Evolutionary conservation across 1,140 invertebrate species (phyloP).

Genomic region (Caenorhabditis inopinata): DNA sequence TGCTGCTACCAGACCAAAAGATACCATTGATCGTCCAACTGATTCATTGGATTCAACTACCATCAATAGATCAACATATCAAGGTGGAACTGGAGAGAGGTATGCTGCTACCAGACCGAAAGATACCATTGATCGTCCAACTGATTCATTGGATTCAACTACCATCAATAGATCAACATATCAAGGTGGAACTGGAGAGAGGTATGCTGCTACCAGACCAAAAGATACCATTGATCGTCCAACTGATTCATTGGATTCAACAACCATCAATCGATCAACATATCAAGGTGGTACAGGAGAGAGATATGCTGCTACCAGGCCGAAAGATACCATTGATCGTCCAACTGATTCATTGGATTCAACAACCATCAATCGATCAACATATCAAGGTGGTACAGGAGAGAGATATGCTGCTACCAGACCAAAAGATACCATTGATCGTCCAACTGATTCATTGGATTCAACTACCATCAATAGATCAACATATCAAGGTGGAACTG

Average conservation of each 20-base stretch:
- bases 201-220: neutral
- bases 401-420: neutral
- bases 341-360: neutral
- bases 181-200: neutral
- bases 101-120: neutral
- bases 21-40: neutral
- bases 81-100: neutral
- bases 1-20: neutral
- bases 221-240: slow-evolving; percentile 2
- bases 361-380: neutral
- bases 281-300: slow-evolving; percentile 7
- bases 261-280: neutral
- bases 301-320: neutral
- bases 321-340: neutral
- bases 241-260: neutral
- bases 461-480: neutral
- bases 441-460: neutral
- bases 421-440: neutral
- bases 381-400: neutral
- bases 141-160: neutral
- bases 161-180: neutral
- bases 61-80: neutral
- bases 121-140: neutral
- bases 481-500: neutral
- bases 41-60: neutral